Percentiles rank a stretch among this genome's conserved stretches.
Evolutionary conservation across 2,888 invertebrate genomes (phyloP).

Genomic region (Brachypalpus laphriformis): DNA sequence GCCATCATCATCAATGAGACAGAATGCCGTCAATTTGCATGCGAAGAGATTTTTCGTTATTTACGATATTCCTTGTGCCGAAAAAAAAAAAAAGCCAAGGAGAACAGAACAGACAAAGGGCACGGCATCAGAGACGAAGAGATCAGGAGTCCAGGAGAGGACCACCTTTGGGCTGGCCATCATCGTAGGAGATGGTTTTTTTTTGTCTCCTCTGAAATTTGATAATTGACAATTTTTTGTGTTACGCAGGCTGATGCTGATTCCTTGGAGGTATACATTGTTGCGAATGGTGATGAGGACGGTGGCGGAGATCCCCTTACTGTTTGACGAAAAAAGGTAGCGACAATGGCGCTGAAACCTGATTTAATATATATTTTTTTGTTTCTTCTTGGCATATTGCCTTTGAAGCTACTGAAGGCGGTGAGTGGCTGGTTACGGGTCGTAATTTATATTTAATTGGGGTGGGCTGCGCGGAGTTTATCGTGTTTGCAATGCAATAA

Average conservation of each 20-base stretch:
- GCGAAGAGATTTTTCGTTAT: conserved; percentile 38
- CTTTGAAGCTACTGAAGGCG: conserved; percentile 18
- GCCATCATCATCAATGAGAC: conserved; percentile 60
- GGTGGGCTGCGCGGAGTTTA: background rate
- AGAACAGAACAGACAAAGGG: background rate
- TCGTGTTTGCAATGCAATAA: conserved; percentile 22
- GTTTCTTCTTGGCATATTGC: conserved; percentile 2
- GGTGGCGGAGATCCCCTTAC: background rate
- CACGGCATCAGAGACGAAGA: background rate
- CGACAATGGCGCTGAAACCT: conserved; percentile 48
- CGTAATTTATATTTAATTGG: conserved; percentile 61
- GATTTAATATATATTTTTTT: conserved; percentile 13
- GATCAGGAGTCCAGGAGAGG: conserved; percentile 8
- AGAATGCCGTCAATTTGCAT: conserved; percentile 73
- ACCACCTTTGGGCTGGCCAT: conserved; percentile 47
- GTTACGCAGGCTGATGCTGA: background rate
- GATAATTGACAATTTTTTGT: conserved; percentile 59
- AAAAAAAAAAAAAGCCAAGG: background rate
- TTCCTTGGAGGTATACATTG: background rate
- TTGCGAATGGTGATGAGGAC: background rate
- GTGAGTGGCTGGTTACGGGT: conserved; percentile 11
- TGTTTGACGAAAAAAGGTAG: background rate
- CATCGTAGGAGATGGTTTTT: background rate
- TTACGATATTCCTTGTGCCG: conserved; percentile 31
- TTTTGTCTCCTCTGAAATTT: conserved; percentile 58